Base-by-base conservation (phyloP, 2,113 vertebrate species). In the Hydrochoerus hydrochaeris region DNA sequence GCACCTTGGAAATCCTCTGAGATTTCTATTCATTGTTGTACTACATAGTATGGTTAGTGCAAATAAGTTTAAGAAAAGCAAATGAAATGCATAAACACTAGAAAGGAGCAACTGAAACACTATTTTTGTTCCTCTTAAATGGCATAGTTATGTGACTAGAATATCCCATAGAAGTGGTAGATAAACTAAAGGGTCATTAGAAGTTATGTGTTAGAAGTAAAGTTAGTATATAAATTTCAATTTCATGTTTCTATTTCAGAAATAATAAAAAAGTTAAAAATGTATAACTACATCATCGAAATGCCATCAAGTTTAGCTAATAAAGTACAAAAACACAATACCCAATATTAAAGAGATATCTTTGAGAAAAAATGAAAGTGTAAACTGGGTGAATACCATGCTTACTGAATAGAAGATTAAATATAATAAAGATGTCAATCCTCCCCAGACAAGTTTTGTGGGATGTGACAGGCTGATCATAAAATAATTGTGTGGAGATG, bases 121-220 rank as follows among this genome's bases (percentile, higher is more conserved):
- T 75, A 62, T 84, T 81, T 93, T 87, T 17, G 77, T 78, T 67
- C 41, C 78, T 85, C 67, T 44, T 78, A 73, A 54, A 12, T 60
- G 9, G 22, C 28, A 81, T 69, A 3, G 26, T 41, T 84, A 60
- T 44, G 2, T 93, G 60, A 60, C 0, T 0, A 81, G 19, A 85
- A 93, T 60, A 81, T 20, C 10, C 5, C 32, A 57, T 62, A 63
- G 1, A 35, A 60, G 60, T 2, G 69, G 90, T 24, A 95, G 20
- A 35, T 78, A 26, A 81, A 57, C 65, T 78, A 20, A 67, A 89
- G 41, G 88, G 81, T 85, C 57, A 75, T 95, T 92, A 73, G 52
- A 92, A 60, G 6, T 81, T 85, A 60, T 83, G 58, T 54, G 2
- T n/a, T 41, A 0, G 30, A 71, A 69, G 62, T 26, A 67, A 65